These are phyloP conservation scores for Megalops cyprinoides DNA, from an alignment of 2,797 vertebrate species.

Conservation along the genomic window DNA sequence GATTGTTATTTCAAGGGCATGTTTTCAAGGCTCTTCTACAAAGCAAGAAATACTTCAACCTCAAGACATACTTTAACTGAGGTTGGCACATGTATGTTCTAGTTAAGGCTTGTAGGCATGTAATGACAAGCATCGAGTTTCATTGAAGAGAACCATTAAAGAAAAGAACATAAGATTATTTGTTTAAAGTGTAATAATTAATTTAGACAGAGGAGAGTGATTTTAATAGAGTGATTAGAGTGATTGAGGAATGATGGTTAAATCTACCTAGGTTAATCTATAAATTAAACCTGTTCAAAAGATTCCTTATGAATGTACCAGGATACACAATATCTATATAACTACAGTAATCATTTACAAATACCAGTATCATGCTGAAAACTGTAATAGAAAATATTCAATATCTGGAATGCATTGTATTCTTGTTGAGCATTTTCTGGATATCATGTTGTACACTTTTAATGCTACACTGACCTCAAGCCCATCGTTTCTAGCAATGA, in stretches of 20 bases:
- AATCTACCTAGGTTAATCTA: too few relatives aligned
- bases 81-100: too few relatives aligned
- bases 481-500: neutral
- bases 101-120: too few relatives aligned
- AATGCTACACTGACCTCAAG: neutral
- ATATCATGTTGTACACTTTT: neutral
- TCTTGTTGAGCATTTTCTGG: constrained; percentile 16
- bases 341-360: neutral
- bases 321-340: neutral
- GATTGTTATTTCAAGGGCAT: neutral
- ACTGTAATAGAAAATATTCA: too few relatives aligned
- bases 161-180: too few relatives aligned
- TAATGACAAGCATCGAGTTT: neutral
- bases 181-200: neutral
- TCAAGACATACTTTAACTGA: neutral
- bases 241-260: too few relatives aligned
- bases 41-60: constrained; percentile 3
- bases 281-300: too few relatives aligned
- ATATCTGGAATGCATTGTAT: constrained; percentile 2
- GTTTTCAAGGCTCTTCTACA: constrained; percentile 19
- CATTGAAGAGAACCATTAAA: too few relatives aligned
- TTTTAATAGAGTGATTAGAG: neutral
- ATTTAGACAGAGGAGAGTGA: neutral
- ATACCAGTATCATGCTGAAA: neutral
- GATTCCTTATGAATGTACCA: too few relatives aligned